These are phyloP conservation scores for Eupithecia subumbrata DNA, from an alignment of 2,888 invertebrate species.

Conservation along the genomic window DNA sequence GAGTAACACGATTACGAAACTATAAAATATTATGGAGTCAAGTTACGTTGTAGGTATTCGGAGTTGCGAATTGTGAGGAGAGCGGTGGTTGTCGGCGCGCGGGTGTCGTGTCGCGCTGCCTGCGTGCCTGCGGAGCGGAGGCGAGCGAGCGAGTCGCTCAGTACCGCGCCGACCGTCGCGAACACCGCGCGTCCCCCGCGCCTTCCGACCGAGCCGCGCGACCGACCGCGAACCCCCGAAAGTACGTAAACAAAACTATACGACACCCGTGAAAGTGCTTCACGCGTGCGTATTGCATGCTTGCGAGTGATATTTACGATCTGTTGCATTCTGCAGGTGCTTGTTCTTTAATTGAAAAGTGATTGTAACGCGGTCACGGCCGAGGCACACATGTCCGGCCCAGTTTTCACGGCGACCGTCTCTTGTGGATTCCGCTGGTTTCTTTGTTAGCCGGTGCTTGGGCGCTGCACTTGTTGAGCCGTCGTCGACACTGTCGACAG, in stretches of 20 bases:
- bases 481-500: conserved; percentile 19
- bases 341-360: conserved; percentile 82
- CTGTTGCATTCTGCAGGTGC: conserved; percentile 80
- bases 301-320: conserved; percentile 64
- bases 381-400: conserved; percentile 82
- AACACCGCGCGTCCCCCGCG: conserved; percentile 47
- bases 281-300: conserved; percentile 64
- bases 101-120: conserved; percentile 4
- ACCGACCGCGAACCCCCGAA: conserved; percentile 57
- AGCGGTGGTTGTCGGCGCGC: conserved; percentile 36
- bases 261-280: conserved; percentile 65
- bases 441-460: conserved; percentile 73
- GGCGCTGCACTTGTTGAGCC: conserved; percentile 68
- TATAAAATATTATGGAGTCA: conserved; percentile 81
- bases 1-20: conserved; percentile 80
- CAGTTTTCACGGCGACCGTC: conserved; percentile 77
- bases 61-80: conserved; percentile 65
- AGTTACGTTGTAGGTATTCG: conserved; percentile 75
- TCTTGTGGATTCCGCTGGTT: conserved; percentile 70
- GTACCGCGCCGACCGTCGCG: conserved; percentile 61
- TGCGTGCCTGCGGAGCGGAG: not conserved
- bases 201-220: conserved; percentile 39
- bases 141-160: conserved; percentile 34
- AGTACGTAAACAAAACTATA: conserved; percentile 74
- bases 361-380: conserved; percentile 83